Evolutionary conservation across 2,113 vertebrate species (phyloP), one percentile per base, ranked within the genome.

Genomic region (Gavia stellata): DNA sequence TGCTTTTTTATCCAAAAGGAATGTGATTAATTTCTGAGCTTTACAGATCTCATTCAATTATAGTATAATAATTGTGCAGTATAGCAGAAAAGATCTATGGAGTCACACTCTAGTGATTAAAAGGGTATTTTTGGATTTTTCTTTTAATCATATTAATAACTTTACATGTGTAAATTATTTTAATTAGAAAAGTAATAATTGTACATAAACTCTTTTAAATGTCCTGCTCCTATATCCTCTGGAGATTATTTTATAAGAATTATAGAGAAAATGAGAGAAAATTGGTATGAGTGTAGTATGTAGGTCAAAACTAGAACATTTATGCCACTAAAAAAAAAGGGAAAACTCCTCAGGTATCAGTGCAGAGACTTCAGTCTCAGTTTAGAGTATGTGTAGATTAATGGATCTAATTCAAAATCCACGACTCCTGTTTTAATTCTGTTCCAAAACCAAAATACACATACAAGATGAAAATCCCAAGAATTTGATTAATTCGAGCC

Each of bases 171-270:
- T 77, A 90, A 62, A 67, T 89, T 73, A 84, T 88, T 92, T 95
- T 96, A 86, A 96, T 95, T 95, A 74, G 50, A 81, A 92, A 72
- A 77, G 28, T 33, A 94, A 38, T 84, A 88, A 81, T 38, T 71
- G 75, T 86, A 71, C 59, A 91, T 88, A 91, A 78, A 73, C 15
- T 29, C 58, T 83, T 86, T 86, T 33, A 77, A 84, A 63, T 67
- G n/a, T 71, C 89, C 68, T 92, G 55, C 38, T 73, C 25, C 38
- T 86, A 50, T 63, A 91, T 38, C 80, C 80, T 61, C 67, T 50
- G 50, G 92, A 91, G 92, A 78, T 45, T 67, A 65, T 80, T 86
- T 67, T 49, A 19, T 40, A 77, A 53, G 55, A 82, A 53, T 52
- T 56, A 36, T 5, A 62, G 55, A 92, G 34, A 55, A 95, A 90